Evolutionary conservation across 2,888 invertebrate species (phyloP), one percentile per base, ranked within the genome.

Genomic region (Rhagonycha lutea): DNA sequence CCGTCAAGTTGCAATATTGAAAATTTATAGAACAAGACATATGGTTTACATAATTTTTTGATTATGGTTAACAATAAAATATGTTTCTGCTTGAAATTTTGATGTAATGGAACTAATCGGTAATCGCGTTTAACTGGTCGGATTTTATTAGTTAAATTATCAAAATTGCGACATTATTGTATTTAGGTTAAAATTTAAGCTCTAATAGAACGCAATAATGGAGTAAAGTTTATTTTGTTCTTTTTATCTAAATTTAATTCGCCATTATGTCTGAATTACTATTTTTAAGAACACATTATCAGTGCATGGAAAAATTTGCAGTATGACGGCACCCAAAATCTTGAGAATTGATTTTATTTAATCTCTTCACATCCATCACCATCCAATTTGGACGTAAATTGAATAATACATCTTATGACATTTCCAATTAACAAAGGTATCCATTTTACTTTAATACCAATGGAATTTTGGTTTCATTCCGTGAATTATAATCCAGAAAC

Each of bases 11-110:
- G 69, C 71, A 60, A 72, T 71, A 28, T 69, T 61, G 60, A 60
- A 28, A 69, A 73, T 74, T 71, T 77, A 71, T 77, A 72, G 74
- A 74, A 77, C 77, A 77, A 73, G 70, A 76, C 73, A 70, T 68
- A 28, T 47, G 47, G 68, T 74, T 77, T 77, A 77, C 76, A 76
- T 73, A 70, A 73, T 70, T 23, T 26, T 71, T 71, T 70, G 47
- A 68, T 68, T 76, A 47, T 32, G 61, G 12, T 24, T 72, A 72
- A 72, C 70, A 72, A 75, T 72, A 70, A 72, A 69, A 69, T 72
- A 32, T 65, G 69, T 72, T 75, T 75, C 72, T 72, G 72, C 69
- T 65, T 71, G 65, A 72, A n/a, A 65, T 69, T 72, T 18, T 75
- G 23, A 75, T 67, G 29, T 72, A 72, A 75, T 72, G 75, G 69